Evolutionary conservation across 2,113 vertebrate species (phyloP).

Genomic region (Chionodraco myersi): DNA sequence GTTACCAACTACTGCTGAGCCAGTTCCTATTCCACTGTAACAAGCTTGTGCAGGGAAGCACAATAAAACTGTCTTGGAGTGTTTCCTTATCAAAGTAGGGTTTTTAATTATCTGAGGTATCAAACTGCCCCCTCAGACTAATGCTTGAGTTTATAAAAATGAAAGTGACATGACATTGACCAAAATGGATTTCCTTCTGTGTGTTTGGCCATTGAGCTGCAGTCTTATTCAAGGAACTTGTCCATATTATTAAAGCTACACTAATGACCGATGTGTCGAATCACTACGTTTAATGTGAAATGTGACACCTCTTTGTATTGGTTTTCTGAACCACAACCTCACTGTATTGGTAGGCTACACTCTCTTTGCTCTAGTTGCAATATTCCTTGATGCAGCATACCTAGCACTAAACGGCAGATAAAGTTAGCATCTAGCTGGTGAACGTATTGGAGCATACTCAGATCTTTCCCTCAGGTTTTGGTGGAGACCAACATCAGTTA

Average conservation of each 20-base stretch:
- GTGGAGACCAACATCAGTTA: neutral
- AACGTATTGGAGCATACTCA: neutral
- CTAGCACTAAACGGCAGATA: too few species aligned
- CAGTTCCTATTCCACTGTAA: neutral
- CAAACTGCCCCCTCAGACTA: neutral
- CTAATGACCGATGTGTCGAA: neutral
- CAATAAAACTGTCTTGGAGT: neutral
- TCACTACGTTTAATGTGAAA: too few species aligned
- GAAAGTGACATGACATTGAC: neutral
- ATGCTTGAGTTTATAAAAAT: neutral
- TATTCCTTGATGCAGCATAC: neutral
- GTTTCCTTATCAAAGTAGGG: neutral
- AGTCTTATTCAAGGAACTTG: neutral
- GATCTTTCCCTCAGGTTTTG: too few species aligned
- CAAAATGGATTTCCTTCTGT: neutral
- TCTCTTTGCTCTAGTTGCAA: neutral
- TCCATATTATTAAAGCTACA: neutral
- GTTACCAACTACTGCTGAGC: constrained; percentile 22
- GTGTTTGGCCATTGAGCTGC: neutral
- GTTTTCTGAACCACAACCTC: neutral
- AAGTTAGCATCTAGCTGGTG: neutral
- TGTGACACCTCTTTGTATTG: neutral
- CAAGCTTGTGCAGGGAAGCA: neutral
- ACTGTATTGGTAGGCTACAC: neutral
- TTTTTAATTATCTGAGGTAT: neutral